Evolutionary conservation across 2,888 invertebrate species (phyloP), one percentile per base, ranked within the genome.

Genomic region (Thecophora atra): DNA sequence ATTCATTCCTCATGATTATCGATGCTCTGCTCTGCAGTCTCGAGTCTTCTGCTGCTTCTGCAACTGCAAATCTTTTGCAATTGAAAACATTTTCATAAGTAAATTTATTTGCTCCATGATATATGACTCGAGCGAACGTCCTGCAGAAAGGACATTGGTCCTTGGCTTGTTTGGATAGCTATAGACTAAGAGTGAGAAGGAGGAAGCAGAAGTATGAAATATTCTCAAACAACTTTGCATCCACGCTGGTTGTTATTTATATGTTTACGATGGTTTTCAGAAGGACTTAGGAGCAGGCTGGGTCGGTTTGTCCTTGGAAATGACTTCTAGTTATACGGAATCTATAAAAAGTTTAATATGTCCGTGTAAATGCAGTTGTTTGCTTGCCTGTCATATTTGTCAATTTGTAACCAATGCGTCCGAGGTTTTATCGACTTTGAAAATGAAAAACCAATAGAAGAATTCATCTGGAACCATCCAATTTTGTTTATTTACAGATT

Each of bases 1-100:
- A 47, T 5, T 47, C 47, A 5, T 15, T 44, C 8, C 13, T 13
- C 7, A 13, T 44, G 44, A 13, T 44, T 44, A 13, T 44, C 44
- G 47, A 47, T 47, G 47, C n/a, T n/a, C 1, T n/a, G n/a, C n/a
- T n/a, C n/a, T n/a, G 47, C 17, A 17, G 47, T 47, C 44, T n/a
- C 47, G 5, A 17, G 47, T 5, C 47, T 47, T 5, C 47, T 47
- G 47, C 47, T n/a, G 47, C 47, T 47, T 47, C 47, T 47, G 21
- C 47, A 15, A 44, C 68, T 63, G 52, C 62, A 63, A 62, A 63
- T 63, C 70, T 52, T 63, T 30, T 47, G 62, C 70, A 70, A 70
- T 62, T 70, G 70, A 70, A 70, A 70, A 63, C 63, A 70, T 70
- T 70, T 70, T 70, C 62, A 70, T 70, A 70, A 70, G 70, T 62